Base-by-base conservation (phyloP, 2,113 vertebrate species). In the Nothoprocta perdicaria region DNA sequence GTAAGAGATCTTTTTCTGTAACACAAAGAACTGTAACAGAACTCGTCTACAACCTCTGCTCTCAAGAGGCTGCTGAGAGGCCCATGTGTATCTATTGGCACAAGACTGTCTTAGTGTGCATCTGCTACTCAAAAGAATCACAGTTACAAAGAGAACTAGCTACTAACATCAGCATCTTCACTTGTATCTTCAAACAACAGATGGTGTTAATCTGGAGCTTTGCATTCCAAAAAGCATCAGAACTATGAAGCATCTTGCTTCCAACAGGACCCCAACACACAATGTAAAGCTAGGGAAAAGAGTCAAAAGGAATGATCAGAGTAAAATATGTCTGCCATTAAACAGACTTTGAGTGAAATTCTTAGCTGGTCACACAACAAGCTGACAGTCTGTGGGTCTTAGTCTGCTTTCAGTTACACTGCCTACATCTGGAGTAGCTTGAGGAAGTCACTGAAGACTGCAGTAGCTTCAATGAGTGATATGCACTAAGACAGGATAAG, bases 141-240 rank as follows among this genome's bases (percentile, higher is more conserved):
- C 80, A 88, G 45, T 79, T 82, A 73, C 67, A 87, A 83, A 88
- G 71, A 90, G 74, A 92, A 65, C 78, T 86, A 93, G 83, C 84
- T 87, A 75, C 91, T 76, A 83, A 89, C 67, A 87, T 90, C 79
- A 94, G 58, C 27, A 12, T 79, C 65, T 94, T 91, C 3, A 14
- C 93, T 95, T 96, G 94, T 94, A 95, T 96, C 94, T 95, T 94
- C 71, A 79, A 85, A 92, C 48, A 83, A 88, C 95, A 96, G 93
- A 93, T 96, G 94, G 94, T 95, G 87, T 88, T 95, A 89, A 96
- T 96, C 90, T 91, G 73, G 41, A 92, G 80, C 23, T 86, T 89
- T 93, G 73, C 86, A 91, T 96, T 95, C 90, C 88, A 94, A 9
- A 69, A 92, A 93, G 80, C 58, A 48, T 74, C 60, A 93, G 89